Base-by-base conservation (phyloP, 2,797 vertebrate genomes). In the Gastrophryne carolinensis region DNA sequence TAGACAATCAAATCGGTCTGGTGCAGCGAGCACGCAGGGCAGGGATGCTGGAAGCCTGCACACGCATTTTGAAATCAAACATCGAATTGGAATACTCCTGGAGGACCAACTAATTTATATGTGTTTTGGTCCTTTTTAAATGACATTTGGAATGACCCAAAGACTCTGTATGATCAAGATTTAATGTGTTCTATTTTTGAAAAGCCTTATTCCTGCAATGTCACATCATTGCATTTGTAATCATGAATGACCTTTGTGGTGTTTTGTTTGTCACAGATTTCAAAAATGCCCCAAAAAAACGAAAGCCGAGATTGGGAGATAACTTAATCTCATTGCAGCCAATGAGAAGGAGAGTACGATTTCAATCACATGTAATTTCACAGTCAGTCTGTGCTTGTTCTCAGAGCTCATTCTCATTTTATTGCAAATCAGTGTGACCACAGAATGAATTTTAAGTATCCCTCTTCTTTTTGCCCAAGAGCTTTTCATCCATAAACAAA, bases 381-480 rank as follows among this genome's bases (percentile, higher is more conserved):
- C 86, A 90, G 90, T 86, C 88, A 82, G 86, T 80, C 87, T 85
- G 83, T 69, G 86, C 88, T 80, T 86, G 82, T 87, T 86, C 85
- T 85, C 85, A 72, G 75, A 10, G 41, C 72, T 80, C 80, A 54
- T 17, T 79, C 85, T 82, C 86, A 79, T 85, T 85, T 91, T 86
- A 90, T 84, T 91, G 86, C 90, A 83, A 85, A 90, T 91, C 88
- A 82, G 80, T 84, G 86, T 84, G 85, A 83, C 80, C 80, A 80
- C 64, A 83, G 85, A 84, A 84, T 83, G 90, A 91, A 91, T 90
- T 89, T 87, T 88, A 93, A 93, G 88, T 68, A 67, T 68, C 56
- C 65, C 56, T 86, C 86, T 82, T 72, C 72, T 82, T 84, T 74
- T 83, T 86, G 80, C 81, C 80, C 84, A 84, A 84, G 84, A 85